Conservation (phyloP, 2,888 invertebrate genomes). For the Crematogaster levior region DNA sequence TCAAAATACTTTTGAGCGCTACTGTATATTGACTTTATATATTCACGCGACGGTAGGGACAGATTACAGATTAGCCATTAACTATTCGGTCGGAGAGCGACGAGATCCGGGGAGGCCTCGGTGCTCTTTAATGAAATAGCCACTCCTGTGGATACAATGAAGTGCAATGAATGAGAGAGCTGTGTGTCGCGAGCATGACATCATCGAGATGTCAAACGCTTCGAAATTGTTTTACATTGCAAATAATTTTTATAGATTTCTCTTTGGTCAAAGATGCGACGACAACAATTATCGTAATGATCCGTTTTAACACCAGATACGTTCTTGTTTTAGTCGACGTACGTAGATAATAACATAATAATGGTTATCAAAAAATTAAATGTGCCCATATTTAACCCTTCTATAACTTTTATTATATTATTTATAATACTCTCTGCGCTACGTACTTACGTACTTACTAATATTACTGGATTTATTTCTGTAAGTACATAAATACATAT, state of each 20-base stretch:
- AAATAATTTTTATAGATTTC: background rate
- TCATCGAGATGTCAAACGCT: background rate
- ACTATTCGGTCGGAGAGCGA: conserved; percentile 20
- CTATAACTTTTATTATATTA: background rate
- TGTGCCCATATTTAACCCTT: background rate
- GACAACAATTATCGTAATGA: background rate
- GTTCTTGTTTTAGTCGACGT: background rate
- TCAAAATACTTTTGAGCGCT: too few relatives aligned
- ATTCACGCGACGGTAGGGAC: background rate
- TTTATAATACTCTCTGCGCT: background rate
- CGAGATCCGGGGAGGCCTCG: conserved; percentile 29
- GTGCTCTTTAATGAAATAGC: conserved; percentile 38
- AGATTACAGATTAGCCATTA: conserved; percentile 32
- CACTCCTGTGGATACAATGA: conserved; percentile 10
- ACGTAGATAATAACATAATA: background rate
- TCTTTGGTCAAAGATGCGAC: too few relatives aligned
- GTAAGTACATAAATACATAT: background rate
- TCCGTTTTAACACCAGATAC: background rate
- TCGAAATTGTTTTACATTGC: background rate
- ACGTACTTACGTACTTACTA: background rate
- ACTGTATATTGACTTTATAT: conserved; percentile 21
- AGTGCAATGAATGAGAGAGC: conserved; percentile 34
- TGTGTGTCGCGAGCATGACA: background rate
- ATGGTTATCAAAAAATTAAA: background rate
- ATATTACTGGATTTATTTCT: background rate